phyloP scores from a whole-genome alignment of 2,797 vertebrate species.

The Neosalanx taihuensis region DNA sequence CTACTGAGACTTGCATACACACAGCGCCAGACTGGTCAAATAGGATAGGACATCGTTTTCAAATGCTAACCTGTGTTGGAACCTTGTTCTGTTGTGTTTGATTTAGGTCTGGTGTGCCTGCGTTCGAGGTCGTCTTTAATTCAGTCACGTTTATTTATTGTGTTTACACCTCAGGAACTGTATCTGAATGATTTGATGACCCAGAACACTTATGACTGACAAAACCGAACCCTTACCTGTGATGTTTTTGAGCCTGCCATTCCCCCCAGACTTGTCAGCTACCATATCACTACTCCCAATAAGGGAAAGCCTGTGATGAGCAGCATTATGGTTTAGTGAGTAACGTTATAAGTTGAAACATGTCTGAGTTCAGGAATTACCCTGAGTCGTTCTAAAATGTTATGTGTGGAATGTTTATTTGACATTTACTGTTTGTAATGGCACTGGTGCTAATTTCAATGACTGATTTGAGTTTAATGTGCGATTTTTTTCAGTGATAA shows the following conservation, averaged over 20 bases:
- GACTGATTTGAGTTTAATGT: not conserved
- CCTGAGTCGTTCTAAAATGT: not conserved
- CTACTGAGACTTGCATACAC: constrained; percentile 53
- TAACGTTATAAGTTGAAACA: constrained; percentile 19
- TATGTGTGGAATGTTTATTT: constrained; percentile 18
- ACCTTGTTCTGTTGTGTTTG: no score
- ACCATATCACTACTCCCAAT: not conserved
- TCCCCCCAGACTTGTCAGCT: constrained; percentile 15
- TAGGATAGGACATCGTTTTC: not conserved
- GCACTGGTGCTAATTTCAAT: constrained; percentile 9
- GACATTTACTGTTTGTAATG: constrained; percentile 9
- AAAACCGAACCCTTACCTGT: constrained; percentile 19
- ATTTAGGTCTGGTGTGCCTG: no score
- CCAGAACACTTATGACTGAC: not conserved
- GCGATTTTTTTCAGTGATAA: constrained; percentile 1
- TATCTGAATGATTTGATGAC: not conserved
- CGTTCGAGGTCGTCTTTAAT: no score
- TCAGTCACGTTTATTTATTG: no score
- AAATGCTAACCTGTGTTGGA: no score
- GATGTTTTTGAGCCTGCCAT: constrained; percentile 12
- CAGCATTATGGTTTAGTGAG: not conserved
- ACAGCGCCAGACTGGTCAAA: not conserved
- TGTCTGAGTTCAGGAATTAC: constrained; percentile 10
- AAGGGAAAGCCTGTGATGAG: not conserved
- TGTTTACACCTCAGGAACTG: no score